phyloP scores from a whole-genome alignment of 2,888 invertebrate species.

The Microdon myrmicae region DNA sequence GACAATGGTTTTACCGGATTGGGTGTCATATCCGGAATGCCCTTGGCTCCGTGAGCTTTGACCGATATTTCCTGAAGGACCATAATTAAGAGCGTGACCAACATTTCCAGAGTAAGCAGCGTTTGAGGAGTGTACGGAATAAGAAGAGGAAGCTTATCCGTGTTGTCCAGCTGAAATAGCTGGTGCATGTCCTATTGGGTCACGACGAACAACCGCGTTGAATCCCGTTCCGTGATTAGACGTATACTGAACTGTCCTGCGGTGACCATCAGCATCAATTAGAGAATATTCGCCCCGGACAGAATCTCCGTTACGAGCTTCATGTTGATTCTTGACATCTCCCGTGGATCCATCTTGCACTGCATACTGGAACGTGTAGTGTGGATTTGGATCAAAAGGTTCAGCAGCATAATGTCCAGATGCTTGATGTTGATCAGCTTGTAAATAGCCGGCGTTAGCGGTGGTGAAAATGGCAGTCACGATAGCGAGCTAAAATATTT shows the following conservation, averaged over 20 bases:
- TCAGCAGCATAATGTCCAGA: slow-evolving; percentile 50
- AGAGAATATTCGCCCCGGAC: slow-evolving; percentile 67
- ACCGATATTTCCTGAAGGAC: too few relatives aligned
- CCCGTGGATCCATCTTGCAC: slow-evolving; percentile 66
- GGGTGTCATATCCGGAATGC: too few relatives aligned
- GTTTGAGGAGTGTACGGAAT: too few relatives aligned
- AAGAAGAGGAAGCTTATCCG: too few relatives aligned
- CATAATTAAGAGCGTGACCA: too few relatives aligned
- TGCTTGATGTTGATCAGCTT: slow-evolving; percentile 16
- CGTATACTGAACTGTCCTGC: slow-evolving; percentile 66
- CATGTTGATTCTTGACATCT: slow-evolving; percentile 66
- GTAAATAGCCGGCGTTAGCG: too few relatives aligned
- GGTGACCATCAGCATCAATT: slow-evolving; percentile 66
- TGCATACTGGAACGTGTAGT: slow-evolving; percentile 60
- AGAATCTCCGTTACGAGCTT: slow-evolving; percentile 65
- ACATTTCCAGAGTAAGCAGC: too few relatives aligned
- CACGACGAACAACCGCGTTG: slow-evolving; percentile 67
- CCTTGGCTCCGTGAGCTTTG: too few relatives aligned
- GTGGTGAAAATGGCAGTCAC: too few relatives aligned
- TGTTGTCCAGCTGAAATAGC: too few relatives aligned
- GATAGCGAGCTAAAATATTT: too few relatives aligned
- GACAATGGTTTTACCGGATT: too few relatives aligned
- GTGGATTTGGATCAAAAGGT: slow-evolving; percentile 40
- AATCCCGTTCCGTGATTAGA: slow-evolving; percentile 67
- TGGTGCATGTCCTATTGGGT: slow-evolving; percentile 55